A percentile compares a stretch with the other conserved stretches of the same genome.
phyloP scores from a whole-genome alignment of 64 coral and sea anemone species.

The Acropora tenuis region DNA sequence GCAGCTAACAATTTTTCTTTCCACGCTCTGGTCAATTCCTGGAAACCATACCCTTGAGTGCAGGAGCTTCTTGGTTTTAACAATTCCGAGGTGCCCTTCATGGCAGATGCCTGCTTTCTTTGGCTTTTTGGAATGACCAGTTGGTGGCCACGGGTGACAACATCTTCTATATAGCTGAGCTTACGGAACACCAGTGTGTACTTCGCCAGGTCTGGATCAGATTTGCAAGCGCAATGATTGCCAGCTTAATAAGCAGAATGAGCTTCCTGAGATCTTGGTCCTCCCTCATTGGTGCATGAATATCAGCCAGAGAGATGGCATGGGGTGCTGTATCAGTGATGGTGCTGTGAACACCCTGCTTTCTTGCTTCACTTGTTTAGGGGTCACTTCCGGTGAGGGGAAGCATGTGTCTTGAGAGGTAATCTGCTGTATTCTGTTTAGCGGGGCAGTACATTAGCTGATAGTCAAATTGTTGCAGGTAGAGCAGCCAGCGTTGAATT shows the following conservation, averaged over 20 bases:
- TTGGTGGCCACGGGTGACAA: neutral
- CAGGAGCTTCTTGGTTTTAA: neutral
- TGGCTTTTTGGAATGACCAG: neutral
- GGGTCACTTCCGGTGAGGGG: neutral
- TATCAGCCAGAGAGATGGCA: neutral
- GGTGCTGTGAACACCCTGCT: neutral
- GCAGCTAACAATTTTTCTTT: neutral
- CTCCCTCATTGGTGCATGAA: neutral
- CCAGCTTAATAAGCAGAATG: neutral
- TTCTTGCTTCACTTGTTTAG: neutral
- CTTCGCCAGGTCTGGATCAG: neutral
- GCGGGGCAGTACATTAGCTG: neutral
- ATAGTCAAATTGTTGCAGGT: slow-evolving; percentile 41
- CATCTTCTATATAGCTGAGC: neutral
- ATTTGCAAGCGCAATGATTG: neutral
- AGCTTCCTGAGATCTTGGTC: slow-evolving; percentile 10
- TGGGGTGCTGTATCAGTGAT: neutral
- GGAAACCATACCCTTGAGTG: slow-evolving; percentile 21
- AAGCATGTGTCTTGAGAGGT: slow-evolving; percentile 38
- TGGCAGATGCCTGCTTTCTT: slow-evolving; percentile 4
- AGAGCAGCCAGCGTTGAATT: slow-evolving; percentile 27
- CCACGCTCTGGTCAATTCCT: slow-evolving; percentile 46
- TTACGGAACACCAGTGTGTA: neutral
- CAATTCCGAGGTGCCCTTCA: slow-evolving; percentile 4
- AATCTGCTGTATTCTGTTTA: slow-evolving; percentile 31